Base-by-base conservation (phyloP, 2,113 vertebrate species). In the Barbus barbus region DNA sequence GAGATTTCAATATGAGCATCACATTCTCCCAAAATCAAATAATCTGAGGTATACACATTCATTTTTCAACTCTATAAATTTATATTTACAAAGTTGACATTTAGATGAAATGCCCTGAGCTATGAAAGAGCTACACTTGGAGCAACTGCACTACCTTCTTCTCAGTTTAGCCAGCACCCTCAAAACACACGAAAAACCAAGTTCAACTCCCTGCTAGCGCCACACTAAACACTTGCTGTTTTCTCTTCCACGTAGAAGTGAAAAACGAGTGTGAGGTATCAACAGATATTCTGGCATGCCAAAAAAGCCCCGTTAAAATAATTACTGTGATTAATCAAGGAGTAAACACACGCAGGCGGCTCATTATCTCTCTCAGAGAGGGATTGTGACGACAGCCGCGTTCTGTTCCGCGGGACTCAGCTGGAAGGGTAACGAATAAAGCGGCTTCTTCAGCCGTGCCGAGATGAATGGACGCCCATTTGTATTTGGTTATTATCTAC, bases 401-500 rank as follows among this genome's bases (percentile, higher is more conserved):
- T 9, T 75, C 73, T 38, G 51, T 77, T 78, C 7, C 4, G 4
- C 44, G 11, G 56, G 5, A 6, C 76, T 61, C 56, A 78, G 76
- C 76, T 78, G 22, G 76, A 61, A 24, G 76, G 22, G 33, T n/a
- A 78, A 61, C 41, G 53, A 78, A 78, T 61, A 24, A 61, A 61
- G 31, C 48, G 5, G 28, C 51, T 77, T 77, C 75, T 18, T 77
- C 20, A 0, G 76, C 14, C 14, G 36, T 33, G 12, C 53, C 1
- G 33, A 78, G 56, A 78, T 78, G 56, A 78, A 78, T 78, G 56
- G 60, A 46, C 1, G 38, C 26, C 46, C 78, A 48, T 80, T 46
- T 80, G 78, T 80, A 65, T 65, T 80, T 80, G 18, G 36, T 80
- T 60, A 67, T 67, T 80, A 63, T 80, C 78, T 80, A 20, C 58